Evolutionary conservation across 2,888 invertebrate genomes (phyloP), one percentile per base, ranked within the genome.

Genomic region (Dichetophora obliterata): DNA sequence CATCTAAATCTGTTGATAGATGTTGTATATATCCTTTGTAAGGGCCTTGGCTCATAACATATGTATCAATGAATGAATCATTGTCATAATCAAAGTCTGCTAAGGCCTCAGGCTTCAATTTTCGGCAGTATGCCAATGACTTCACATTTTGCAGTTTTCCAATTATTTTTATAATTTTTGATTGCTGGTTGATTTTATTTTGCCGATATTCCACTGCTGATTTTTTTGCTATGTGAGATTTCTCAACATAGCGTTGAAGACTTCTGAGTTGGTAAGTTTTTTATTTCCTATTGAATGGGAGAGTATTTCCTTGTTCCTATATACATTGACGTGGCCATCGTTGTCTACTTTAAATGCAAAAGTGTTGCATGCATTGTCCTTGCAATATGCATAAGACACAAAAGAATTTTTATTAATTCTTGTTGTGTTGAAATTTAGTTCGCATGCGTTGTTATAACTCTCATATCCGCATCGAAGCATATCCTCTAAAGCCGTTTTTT

Each of bases 391-490:
- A 52, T 69, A 69, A 31, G 50, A 22, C 3, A 24, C 9, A 27
- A 69, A 69, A 0, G 69, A 34, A 22, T 69, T 69, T 69, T 50
- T 5, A 59, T 69, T 69, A 0, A 69, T 22, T 50, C 69, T 69
- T 1, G 27, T 48, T 1, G 50, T 11, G 52, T 48, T 69, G 52
- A 69, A 69, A 52, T 69, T 69, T 50, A 69, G n/a, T 22, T 69
- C 69, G 37, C 69, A 69, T 1, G 52, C 69, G n/a, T 69, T 69
- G 16, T 59, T 59, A 24, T 5, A 24, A 1, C 3, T 11, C 27
- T 59, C 59, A 24, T 59, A 59, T 3, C 27, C 22, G 14, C n/a
- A 11, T 24, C 59, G 19, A 5, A 24, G 24, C 4, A 59, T 24
- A 11, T 59, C 59, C 59, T 59, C 59, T 11, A 59, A 24, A 14